Conservation (phyloP, 1,140 invertebrate species). For the Chymomyza costata region DNA sequence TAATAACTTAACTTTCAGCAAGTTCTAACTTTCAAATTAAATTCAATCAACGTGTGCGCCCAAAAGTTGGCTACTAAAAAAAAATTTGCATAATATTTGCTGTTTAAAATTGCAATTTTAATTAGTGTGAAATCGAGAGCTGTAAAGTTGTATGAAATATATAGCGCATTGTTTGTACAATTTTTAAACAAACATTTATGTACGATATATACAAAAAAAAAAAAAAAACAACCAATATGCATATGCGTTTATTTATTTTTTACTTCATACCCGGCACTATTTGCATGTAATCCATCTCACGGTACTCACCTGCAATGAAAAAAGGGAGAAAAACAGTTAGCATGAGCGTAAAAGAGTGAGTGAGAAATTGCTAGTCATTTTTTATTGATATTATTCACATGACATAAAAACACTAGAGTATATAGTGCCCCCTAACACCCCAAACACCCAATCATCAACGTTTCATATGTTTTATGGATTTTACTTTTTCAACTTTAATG, state of each 20-base stretch:
- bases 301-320: constrained; percentile 52
- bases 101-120: too few species aligned
- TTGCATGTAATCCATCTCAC: constrained; percentile 5
- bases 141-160: too few species aligned
- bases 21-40: constrained; percentile 22
- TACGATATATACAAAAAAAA: constrained; percentile 18
- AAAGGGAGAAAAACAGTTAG: constrained; percentile 15
- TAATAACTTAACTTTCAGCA: constrained; percentile 41
- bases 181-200: constrained; percentile 45
- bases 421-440: too few species aligned
- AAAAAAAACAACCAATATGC: constrained; percentile 1
- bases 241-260: constrained; percentile 11
- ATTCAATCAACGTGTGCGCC: constrained; percentile 1
- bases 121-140: too few species aligned
- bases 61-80: too few species aligned
- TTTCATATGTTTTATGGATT: too few species aligned
- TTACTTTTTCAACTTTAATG: constrained; percentile 18
- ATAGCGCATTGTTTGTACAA: constrained; percentile 28
- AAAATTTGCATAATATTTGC: too few species aligned
- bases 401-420: constrained; percentile 12
- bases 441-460: too few species aligned
- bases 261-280: constrained; percentile 8
- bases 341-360: too few species aligned
- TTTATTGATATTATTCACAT: constrained; percentile 16
- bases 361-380: constrained; percentile 22